phyloP scores from a whole-genome alignment of 2,888 invertebrate genomes.

The Harmothoe impar region DNA sequence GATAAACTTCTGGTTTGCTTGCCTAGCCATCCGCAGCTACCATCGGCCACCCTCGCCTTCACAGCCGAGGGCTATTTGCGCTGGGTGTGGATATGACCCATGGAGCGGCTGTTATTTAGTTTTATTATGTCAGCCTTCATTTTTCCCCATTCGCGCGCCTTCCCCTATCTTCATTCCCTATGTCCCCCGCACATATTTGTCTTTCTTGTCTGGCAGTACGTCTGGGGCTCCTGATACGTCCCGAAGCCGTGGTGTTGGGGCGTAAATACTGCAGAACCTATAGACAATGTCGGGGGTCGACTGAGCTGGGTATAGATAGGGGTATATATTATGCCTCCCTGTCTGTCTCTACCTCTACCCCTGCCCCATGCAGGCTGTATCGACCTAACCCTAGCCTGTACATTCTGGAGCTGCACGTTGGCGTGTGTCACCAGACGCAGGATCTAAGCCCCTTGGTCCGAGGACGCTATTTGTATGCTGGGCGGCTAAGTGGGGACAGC shows the following conservation, averaged over 20 bases:
- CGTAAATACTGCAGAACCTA: too few relatives aligned
- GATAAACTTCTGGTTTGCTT: too few relatives aligned
- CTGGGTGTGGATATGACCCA: too few relatives aligned
- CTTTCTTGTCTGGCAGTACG: background rate
- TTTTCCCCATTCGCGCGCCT: background rate
- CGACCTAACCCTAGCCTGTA: background rate
- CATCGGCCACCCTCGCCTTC: too few relatives aligned
- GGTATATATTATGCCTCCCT: too few relatives aligned
- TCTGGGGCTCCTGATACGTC: background rate
- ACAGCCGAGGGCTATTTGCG: too few relatives aligned
- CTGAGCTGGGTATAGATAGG: too few relatives aligned
- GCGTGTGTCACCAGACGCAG: background rate
- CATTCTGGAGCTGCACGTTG: background rate
- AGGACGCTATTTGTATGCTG: constrained; percentile 35
- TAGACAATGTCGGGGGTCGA: too few relatives aligned
- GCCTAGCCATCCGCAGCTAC: too few relatives aligned
- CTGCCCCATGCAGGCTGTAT: too few relatives aligned
- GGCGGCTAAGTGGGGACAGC: constrained; percentile 19
- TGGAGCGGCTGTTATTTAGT: background rate
- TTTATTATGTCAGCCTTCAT: background rate
- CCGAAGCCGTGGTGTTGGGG: too few relatives aligned
- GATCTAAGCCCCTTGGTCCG: background rate
- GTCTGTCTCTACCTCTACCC: too few relatives aligned
- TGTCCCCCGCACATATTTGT: background rate
- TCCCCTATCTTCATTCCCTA: background rate